Conservation (phyloP, 2,113 vertebrate genomes). For the Notarius lentiginosus region DNA sequence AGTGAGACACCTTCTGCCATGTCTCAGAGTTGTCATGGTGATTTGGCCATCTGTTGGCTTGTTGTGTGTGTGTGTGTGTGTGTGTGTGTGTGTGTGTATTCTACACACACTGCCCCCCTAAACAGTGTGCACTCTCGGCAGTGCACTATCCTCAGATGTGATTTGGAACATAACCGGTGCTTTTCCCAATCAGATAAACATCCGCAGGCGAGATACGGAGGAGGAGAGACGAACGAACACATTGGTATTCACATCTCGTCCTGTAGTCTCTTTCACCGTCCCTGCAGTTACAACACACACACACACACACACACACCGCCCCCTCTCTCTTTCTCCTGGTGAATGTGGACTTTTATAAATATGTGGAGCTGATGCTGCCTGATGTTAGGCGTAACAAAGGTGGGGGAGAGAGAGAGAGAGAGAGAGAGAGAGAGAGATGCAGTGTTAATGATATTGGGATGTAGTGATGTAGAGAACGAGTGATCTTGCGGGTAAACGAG, state of each 20-base stretch:
- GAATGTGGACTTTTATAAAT: conserved; percentile 49
- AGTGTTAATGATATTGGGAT: neutral
- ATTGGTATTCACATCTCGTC: conserved; percentile 61
- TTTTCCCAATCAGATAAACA: conserved; percentile 46
- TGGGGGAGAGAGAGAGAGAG: neutral
- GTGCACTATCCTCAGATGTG: neutral
- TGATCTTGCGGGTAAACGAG: neutral
- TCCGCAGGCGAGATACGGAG: conserved; percentile 49
- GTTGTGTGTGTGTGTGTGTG: neutral
- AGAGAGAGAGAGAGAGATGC: neutral
- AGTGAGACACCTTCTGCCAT: conserved; percentile 31
- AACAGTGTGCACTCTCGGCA: conserved; percentile 11
- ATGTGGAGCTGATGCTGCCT: neutral
- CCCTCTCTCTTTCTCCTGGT: conserved; percentile 24
- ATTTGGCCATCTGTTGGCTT: conserved; percentile 50
- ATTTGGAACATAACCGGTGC: conserved; percentile 1
- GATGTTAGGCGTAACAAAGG: neutral
- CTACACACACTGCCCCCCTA: neutral
- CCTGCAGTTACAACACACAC: conserved; percentile 55
- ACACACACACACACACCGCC: conserved; percentile 33
- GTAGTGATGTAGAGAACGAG: conserved; percentile 12
- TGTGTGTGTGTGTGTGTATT: neutral
- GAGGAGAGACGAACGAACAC: conserved; percentile 43
- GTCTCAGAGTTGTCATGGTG: conserved; percentile 50
- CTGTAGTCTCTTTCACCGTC: conserved; percentile 57